Base-by-base conservation (phyloP, 37 sponge, comb jelly and placozoan genomes). In the Dysidea cf. avara region DNA sequence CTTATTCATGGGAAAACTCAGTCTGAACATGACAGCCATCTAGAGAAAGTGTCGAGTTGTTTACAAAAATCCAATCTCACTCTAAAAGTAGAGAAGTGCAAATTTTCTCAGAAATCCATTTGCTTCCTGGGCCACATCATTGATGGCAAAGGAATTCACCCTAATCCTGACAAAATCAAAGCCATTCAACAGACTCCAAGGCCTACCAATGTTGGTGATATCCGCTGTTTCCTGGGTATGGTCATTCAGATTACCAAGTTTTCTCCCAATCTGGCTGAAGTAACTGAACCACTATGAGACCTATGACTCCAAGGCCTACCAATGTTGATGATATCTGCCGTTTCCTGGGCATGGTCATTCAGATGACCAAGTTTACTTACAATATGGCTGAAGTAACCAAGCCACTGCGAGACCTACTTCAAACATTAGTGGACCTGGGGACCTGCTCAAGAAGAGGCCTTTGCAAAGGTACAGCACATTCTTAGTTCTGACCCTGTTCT, bases 111-210 rank as follows among this genome's bases (percentile, higher is more conserved):
- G 35, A 21, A 33, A 46, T 17, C 24, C n/a, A n/a, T n/a, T n/a
- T n/a, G n/a, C n/a, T n/a, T n/a, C n/a, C n/a, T n/a, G n/a, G n/a
- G n/a, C n/a, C n/a, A n/a, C n/a, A n/a, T n/a, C n/a, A n/a, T n/a
- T n/a, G n/a, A n/a, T n/a, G n/a, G n/a, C n/a, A n/a, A 34, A 13
- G 84, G 84, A 68, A 55, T 83, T 57, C 55, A 31, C 16, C 84
- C 84, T 5, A 76, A 83, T 30, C 84, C 84, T 24, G 84, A 48
- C 16, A 75, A 75, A 40, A 6, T 71, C 11, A 12, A 38, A 43
- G n/a, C n/a, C n/a, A n/a, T n/a, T n/a, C n/a, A n/a, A n/a, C n/a
- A n/a, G n/a, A n/a, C n/a, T n/a, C n/a, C n/a, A n/a, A n/a, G n/a
- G n/a, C n/a, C n/a, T n/a, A n/a, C n/a, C n/a, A n/a, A n/a, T n/a